These are phyloP conservation scores for Drosophila sproati DNA, from an alignment of 1,140 invertebrate genomes.

Conservation along the genomic window DNA sequence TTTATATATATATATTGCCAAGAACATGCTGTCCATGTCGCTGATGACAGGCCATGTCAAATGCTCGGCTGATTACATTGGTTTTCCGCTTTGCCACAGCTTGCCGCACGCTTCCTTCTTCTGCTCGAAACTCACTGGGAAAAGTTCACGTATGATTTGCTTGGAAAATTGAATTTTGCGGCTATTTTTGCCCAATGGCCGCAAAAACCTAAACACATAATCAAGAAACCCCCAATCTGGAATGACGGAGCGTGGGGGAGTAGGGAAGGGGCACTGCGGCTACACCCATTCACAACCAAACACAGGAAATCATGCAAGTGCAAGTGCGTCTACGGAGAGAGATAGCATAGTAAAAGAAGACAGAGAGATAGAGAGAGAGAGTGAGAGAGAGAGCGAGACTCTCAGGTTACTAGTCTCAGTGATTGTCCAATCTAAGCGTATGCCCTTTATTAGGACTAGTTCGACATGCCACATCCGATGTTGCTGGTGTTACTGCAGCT, in stretches of 20 bases:
- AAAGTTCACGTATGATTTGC: conserved; percentile 79
- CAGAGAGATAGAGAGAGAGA: too few relatives aligned
- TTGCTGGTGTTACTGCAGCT: background rate
- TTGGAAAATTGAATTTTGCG: conserved; percentile 73
- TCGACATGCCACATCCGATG: conserved; percentile 39
- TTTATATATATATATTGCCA: too few relatives aligned
- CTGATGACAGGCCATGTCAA: conserved; percentile 78
- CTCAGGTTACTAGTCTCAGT: background rate
- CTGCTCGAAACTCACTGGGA: conserved; percentile 2
- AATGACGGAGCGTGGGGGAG: too few relatives aligned
- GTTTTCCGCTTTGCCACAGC: conserved; percentile 8
- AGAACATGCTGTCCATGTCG: background rate
- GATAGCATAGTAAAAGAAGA: too few relatives aligned
- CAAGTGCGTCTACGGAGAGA: too few relatives aligned
- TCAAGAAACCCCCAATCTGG: background rate
- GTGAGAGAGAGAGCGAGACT: too few relatives aligned
- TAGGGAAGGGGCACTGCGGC: too few relatives aligned
- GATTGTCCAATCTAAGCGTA: conserved; percentile 13
- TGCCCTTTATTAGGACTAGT: conserved; percentile 50
- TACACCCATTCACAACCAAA: too few relatives aligned
- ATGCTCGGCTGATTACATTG: conserved; percentile 73
- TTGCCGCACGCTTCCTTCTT: background rate
- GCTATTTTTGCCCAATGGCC: conserved; percentile 22
- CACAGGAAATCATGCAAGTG: too few relatives aligned
- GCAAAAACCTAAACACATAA: conserved; percentile 15